Evolutionary conservation across 2,113 vertebrate species (phyloP).

Genomic region (Hippoglossus stenolepis): DNA sequence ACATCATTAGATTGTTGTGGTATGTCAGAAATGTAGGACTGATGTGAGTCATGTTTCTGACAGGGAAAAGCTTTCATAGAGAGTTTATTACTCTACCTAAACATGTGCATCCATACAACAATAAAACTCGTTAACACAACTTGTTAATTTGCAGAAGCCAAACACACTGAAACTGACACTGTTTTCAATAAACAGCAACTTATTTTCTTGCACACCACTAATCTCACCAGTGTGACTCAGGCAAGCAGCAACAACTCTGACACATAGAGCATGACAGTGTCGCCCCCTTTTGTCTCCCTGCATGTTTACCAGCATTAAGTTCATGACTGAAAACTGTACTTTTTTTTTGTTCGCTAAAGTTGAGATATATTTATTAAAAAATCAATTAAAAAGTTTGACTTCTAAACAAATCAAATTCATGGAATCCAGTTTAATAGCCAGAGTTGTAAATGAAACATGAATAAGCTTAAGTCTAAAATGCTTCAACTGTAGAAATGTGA

Average conservation of each 20-base stretch:
- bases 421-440: not conserved
- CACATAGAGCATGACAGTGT: slow-evolving; percentile 44
- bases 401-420: not conserved
- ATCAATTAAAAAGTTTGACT: not conserved
- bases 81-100: not conserved
- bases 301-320: slow-evolving; percentile 7
- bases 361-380: not conserved
- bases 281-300: slow-evolving; percentile 73
- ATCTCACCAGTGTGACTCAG: not conserved
- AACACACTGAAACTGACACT: not conserved
- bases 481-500: not conserved
- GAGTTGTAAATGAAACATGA: not conserved
- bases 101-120: not conserved
- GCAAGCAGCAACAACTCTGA: not conserved
- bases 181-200: not conserved
- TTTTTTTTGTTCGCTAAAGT: not conserved
- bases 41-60: not conserved
- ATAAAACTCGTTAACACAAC: not conserved
- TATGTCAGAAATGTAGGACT: not conserved
- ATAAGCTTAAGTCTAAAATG: not conserved
- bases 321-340: not conserved
- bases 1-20: slow-evolving; percentile 18
- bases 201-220: not conserved
- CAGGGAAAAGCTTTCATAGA: not conserved
- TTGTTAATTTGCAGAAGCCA: not conserved